phyloP scores from a whole-genome alignment of 2,888 invertebrate genomes.

The Hydriomena furcata region DNA sequence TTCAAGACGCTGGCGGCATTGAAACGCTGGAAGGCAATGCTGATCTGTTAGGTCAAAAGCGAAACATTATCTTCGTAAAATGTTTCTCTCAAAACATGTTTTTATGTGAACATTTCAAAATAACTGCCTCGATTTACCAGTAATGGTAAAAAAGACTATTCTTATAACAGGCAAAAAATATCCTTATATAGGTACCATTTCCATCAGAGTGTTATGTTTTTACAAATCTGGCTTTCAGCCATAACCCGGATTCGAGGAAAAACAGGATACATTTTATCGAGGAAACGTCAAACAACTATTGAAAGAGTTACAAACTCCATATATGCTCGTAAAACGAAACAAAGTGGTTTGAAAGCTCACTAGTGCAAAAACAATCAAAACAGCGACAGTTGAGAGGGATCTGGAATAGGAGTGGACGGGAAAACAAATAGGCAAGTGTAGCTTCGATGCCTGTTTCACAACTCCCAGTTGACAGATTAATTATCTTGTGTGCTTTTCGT shows the following conservation, averaged over 20 bases:
- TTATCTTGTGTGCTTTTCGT: conserved; percentile 40
- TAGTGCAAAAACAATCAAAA: conserved; percentile 39
- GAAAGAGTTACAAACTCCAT: conserved; percentile 29
- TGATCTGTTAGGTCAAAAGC: no score
- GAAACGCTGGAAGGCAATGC: no score
- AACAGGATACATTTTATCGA: conserved; percentile 24
- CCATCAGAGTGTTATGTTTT: conserved; percentile 4
- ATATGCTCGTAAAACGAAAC: conserved; percentile 36
- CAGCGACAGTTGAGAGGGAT: conserved; percentile 37
- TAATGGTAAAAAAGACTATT: no score
- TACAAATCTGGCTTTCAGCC: conserved; percentile 19
- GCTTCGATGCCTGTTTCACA: conserved; percentile 31
- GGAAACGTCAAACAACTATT: conserved; percentile 32
- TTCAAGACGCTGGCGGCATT: no score
- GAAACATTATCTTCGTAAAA: no score
- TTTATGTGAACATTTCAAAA: no score
- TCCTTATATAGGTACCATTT: neutral
- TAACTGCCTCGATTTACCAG: no score
- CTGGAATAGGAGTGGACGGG: conserved; percentile 40
- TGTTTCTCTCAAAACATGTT: no score
- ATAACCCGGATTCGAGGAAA: conserved; percentile 14
- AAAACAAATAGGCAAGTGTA: conserved; percentile 37
- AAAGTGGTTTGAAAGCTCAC: conserved; percentile 32
- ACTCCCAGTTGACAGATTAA: conserved; percentile 45
- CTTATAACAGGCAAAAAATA: no score